Evolutionary conservation across 2,113 vertebrate species (phyloP).

Genomic region (Myrmecophaga tridactyla): DNA sequence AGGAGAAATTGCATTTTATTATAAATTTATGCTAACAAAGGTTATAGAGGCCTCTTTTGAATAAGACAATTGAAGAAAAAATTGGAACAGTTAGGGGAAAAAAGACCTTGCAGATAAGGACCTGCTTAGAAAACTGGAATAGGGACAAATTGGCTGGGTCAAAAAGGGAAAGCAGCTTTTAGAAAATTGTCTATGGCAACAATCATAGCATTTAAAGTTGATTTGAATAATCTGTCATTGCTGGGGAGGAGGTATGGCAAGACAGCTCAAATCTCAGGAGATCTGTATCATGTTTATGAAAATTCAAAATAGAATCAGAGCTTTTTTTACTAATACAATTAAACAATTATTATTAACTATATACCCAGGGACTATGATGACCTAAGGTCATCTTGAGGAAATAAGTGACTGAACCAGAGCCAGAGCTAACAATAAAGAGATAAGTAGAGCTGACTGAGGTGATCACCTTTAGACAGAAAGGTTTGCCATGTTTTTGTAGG

Average conservation of each 20-base stretch:
- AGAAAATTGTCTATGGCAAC: slow-evolving; percentile 32
- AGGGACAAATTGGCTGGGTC: slow-evolving; percentile 24
- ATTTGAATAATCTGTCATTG: not conserved
- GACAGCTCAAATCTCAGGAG: not conserved
- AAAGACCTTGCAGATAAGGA: not conserved
- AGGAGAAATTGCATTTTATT: slow-evolving; percentile 54
- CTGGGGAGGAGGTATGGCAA: not conserved
- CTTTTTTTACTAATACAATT: not conserved
- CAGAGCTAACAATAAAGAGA: not conserved
- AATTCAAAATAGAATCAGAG: not conserved
- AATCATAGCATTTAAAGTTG: slow-evolving; percentile 1
- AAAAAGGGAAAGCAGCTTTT: slow-evolving; percentile 36
- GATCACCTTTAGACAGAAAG: not conserved
- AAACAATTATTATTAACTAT: not conserved
- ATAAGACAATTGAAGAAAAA: slow-evolving; percentile 37
- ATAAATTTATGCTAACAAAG: slow-evolving; percentile 59
- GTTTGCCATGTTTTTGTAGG: not conserved
- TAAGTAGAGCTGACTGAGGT: not conserved
- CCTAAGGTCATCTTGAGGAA: too few species aligned
- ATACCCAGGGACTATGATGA: not conserved
- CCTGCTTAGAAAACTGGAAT: slow-evolving; percentile 45
- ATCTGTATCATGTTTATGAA: not conserved
- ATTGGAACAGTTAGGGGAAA: slow-evolving; percentile 45
- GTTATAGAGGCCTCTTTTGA: slow-evolving; percentile 38
- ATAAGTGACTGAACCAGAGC: not conserved